Percentiles rank a stretch among this genome's conserved stretches.
Conservation (phyloP, 2,888 invertebrate genomes). For the Frankliniella fusca region DNA sequence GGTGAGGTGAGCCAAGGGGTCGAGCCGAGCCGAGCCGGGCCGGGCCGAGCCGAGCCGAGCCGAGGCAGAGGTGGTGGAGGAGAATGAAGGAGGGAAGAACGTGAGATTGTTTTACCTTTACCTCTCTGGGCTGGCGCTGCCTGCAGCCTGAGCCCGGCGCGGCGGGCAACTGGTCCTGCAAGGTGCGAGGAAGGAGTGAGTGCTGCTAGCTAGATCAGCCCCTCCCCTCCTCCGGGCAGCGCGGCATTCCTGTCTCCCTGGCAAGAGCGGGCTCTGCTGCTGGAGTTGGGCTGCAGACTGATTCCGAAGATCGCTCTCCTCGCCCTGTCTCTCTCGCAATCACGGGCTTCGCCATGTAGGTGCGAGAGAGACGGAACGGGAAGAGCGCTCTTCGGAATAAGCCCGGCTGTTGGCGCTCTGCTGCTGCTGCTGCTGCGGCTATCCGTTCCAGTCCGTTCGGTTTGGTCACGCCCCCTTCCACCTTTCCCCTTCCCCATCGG, state of each 20-base stretch:
- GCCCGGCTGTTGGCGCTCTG: neutral
- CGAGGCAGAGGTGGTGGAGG: neutral
- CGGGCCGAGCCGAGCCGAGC: neutral
- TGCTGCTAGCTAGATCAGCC: slow-evolving; percentile 9
- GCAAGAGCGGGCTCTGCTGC: neutral
- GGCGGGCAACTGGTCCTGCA: neutral
- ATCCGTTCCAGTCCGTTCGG: slow-evolving; percentile 2
- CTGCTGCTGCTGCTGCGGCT: neutral
- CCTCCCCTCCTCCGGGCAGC: neutral
- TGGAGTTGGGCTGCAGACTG: neutral
- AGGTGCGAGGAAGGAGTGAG: neutral
- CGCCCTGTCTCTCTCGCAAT: no score
- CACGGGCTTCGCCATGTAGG: no score
- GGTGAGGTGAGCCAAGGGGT: neutral
- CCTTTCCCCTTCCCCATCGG: neutral
- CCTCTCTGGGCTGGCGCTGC: neutral
- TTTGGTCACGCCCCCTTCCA: neutral
- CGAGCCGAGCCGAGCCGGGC: neutral
- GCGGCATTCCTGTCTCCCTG: neutral
- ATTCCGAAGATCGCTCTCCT: no score
- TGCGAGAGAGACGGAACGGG: no score
- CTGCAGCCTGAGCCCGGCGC: neutral
- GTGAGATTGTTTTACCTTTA: slow-evolving; percentile 18
- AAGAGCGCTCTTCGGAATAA: no score
- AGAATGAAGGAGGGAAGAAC: neutral